Base-by-base conservation (phyloP, 2,888 invertebrate species). In the Tipula helvola region DNA sequence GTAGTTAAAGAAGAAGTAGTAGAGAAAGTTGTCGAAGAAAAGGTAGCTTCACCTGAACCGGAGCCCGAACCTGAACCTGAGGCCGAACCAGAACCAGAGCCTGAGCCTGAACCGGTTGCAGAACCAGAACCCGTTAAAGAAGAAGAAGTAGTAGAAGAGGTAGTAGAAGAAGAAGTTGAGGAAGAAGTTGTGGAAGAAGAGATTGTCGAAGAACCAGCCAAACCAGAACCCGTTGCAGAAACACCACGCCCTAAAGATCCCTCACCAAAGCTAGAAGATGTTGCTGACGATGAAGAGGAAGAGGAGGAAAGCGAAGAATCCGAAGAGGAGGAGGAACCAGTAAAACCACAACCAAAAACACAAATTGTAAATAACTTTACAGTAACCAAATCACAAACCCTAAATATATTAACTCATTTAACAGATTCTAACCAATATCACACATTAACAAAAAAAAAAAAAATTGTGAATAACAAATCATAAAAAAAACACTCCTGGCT, bases 261-360 rank as follows among this genome's bases (percentile, higher is more conserved):
- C 41, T 84, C 84, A 39, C 84, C 84, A 39, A 84, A 84, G 84
- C 84, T 84, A 41, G 41, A 84, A 57, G 83, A 86, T 57, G 86
- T 83, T 86, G 83, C 18, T 16, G 86, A 86, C 16, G 39, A 57
- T 2, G 86, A 39, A 42, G 52, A 87, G 86, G 86, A 87, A 42
- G 41, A 57, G 12, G 41, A 85, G 39, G 44, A 85, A 83, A 47
- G 36, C 3, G 16, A 83, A 44, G 85, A 57, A 39, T 42, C n/a
- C n/a, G 41, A 87, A 57, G 86, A 86, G 36, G 85, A 85, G 8
- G 71, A 52, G 71, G 57, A 85, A 86, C 52, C 71, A 83, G 41
- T 16, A 2, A 16, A 71, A 83, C 71, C 41, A 36, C 57, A 86
- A 86, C 71, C 71, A 13, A 16, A 83, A 86, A 83, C 13, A 86